phyloP scores from a whole-genome alignment of 2,113 vertebrate genomes.

The Hymenochirus boettgeri region DNA sequence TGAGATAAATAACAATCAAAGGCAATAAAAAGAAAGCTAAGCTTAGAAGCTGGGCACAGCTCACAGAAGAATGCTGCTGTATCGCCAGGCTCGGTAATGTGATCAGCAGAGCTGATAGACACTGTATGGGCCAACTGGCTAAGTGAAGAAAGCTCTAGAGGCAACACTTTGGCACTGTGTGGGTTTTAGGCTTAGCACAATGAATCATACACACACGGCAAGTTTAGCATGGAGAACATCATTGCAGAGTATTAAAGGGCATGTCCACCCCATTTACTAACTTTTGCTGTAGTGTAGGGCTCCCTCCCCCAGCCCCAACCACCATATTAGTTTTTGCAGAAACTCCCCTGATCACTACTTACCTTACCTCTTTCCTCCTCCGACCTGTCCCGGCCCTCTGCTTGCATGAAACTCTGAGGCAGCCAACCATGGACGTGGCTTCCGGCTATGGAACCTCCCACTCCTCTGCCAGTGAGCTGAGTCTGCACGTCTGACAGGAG shows the following conservation, averaged over 20 bases:
- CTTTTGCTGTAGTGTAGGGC: no score
- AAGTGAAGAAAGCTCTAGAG: background rate
- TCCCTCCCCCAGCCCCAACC: no score
- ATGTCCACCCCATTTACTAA: no score
- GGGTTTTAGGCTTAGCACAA: background rate
- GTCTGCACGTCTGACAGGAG: no score
- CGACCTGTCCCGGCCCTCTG: no score
- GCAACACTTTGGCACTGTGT: background rate
- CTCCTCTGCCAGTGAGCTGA: no score
- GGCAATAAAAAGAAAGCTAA: background rate
- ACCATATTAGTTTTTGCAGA: no score
- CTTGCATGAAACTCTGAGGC: no score
- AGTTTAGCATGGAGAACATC: background rate
- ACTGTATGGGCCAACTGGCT: slow-evolving; percentile 2
- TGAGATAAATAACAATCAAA: slow-evolving; percentile 5
- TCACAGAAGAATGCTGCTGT: background rate
- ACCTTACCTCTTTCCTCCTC: no score
- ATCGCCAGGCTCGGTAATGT: background rate
- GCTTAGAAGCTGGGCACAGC: background rate
- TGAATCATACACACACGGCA: background rate
- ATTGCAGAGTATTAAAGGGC: background rate
- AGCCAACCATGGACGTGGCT: no score
- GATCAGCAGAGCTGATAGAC: slow-evolving; percentile 2
- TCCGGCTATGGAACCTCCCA: no score
- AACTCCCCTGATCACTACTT: no score